These are phyloP conservation scores for Mallotus villosus DNA, from an alignment of 2,797 vertebrate species.

Conservation along the genomic window DNA sequence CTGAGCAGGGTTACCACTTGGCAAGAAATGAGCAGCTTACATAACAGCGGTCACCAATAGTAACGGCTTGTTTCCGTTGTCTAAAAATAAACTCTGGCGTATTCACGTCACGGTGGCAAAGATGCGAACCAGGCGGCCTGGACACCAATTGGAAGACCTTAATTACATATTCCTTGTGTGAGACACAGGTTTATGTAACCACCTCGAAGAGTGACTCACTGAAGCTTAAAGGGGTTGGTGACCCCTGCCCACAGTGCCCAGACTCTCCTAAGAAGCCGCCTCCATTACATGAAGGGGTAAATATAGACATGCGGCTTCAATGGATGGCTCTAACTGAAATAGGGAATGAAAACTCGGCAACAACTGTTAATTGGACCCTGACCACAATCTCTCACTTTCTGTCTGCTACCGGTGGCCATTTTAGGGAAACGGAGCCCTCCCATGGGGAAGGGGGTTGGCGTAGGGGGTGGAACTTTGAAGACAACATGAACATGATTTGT, in stretches of 20 bases:
- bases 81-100: conserved; percentile 59
- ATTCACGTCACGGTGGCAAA: conserved; percentile 4
- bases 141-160: conserved; percentile 23
- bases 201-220: conserved; percentile 48
- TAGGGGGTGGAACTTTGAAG: too few species aligned
- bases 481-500: too few species aligned
- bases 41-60: conserved; percentile 60
- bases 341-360: background rate
- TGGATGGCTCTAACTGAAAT: conserved; percentile 9
- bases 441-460: too few species aligned
- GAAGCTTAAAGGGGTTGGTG: conserved; percentile 12
- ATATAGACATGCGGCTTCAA: conserved; percentile 17
- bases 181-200: conserved; percentile 52
- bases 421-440: background rate
- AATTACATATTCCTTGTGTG: conserved; percentile 56
- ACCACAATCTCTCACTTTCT: background rate
- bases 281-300: conserved; percentile 26
- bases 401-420: background rate
- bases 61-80: conserved; percentile 44
- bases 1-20: conserved; percentile 15
- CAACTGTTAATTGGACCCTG: conserved; percentile 10
- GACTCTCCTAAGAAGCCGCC: conserved; percentile 5
- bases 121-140: background rate
- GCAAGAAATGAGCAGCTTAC: conserved; percentile 35
- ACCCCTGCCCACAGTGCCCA: conserved; percentile 22